Evolutionary conservation across 2,888 invertebrate species (phyloP), one percentile per base, ranked within the genome.

Genomic region (Empis livida): DNA sequence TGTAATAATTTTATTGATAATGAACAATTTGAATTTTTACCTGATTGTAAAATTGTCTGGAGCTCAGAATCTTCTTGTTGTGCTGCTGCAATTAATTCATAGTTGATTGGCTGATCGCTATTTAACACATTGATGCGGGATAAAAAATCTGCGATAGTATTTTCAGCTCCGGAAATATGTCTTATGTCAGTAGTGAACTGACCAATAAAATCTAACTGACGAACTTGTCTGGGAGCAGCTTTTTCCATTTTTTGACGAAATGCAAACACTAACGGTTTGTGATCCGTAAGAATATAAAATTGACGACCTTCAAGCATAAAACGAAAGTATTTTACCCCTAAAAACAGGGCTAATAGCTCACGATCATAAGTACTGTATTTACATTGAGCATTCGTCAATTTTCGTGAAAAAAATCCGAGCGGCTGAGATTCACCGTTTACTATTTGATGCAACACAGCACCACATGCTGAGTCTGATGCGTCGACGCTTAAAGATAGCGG

Each of bases 131-230:
- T 27, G 5, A 27, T n/a, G 15, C 37, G 10, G 5, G 31, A 39
- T 9, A 45, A 16, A 5, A 17, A 40, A 40, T 40, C 31, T 13
- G 45, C 39, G 10, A 30, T 31, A 14, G 9, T 8, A n/a, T 40
- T 45, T n/a, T 45, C 39, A 4, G 30, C 27, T 16, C 45, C 45
- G 15, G 15, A 15, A 30, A 39, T 39, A 9, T 43, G 47, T 39
- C 32, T 41, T 13, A 47, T 47, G 2, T 46, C 43, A 2, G 46
- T 46, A 8, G 46, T 43, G 27, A 46, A 46, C 43, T 46, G 37
- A 8, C 42, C 15, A 10, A 47, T 43, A 13, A 39, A 46, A 5
- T 42, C 38, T 15, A 47, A 16, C 2, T 43, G 42, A n/a, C 42
- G 30, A 10, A 47, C 16, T 16, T 47, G 47, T 4, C 40, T 38